Conservation (phyloP, 2,113 vertebrate genomes). For the Xiphophorus hellerii region DNA sequence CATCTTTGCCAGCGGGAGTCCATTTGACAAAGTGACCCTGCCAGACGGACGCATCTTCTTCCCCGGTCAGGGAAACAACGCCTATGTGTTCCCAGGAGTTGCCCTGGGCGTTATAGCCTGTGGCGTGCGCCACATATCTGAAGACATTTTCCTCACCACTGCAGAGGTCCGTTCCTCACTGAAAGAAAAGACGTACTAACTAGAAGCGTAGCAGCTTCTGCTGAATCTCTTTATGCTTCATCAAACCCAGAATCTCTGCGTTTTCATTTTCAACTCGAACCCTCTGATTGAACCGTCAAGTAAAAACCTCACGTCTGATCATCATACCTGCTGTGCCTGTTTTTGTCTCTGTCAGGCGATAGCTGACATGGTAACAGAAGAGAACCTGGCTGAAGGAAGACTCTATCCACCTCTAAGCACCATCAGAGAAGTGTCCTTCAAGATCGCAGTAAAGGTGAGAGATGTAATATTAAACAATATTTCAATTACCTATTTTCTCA, state of each 20-base stretch:
- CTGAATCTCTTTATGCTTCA: not conserved
- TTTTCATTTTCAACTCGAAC: too few species aligned
- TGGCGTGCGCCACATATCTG: conserved; percentile 90
- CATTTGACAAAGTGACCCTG: conserved; percentile 90
- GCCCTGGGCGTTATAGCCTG: conserved; percentile 91
- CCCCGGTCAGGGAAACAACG: conserved; percentile 97
- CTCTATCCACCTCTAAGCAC: conserved; percentile 91
- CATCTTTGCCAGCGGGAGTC: conserved; percentile 96
- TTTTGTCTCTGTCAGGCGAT: conserved; percentile 80
- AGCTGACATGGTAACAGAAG: conserved; percentile 90
- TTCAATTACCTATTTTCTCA: too few species aligned
- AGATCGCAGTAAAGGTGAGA: conserved; percentile 93
- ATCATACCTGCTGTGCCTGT: not conserved
- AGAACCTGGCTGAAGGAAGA: conserved; percentile 91
- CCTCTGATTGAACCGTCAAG: not conserved
- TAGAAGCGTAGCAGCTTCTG: not conserved
- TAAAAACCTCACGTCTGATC: not conserved
- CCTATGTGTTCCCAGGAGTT: conserved; percentile 96
- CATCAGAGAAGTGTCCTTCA: conserved; percentile 95
- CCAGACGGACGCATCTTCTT: conserved; percentile 88
- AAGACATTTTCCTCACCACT: conserved; percentile 94
- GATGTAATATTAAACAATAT: not conserved
- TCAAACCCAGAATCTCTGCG: too few species aligned
- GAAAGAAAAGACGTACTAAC: not conserved
- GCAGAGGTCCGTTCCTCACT: conserved; percentile 84